phyloP scores from a whole-genome alignment of 2,888 invertebrate genomes.

The Electrophaes corylata region DNA sequence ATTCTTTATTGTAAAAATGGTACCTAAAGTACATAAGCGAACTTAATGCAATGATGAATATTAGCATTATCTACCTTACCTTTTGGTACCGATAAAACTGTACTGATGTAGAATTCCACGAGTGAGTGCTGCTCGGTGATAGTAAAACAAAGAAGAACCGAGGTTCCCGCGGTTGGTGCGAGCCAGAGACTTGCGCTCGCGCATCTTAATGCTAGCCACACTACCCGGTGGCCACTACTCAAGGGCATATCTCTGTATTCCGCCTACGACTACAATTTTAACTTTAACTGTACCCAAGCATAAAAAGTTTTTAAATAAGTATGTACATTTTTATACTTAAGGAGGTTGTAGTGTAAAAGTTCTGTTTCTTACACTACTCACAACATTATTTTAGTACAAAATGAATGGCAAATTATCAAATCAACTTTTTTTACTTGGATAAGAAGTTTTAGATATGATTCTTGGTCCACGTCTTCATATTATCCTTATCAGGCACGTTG shows the following conservation, averaged over 20 bases:
- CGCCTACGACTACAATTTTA: conserved; percentile 11
- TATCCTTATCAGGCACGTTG: conserved; percentile 61
- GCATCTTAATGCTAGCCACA: conserved; percentile 69
- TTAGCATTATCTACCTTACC: no score
- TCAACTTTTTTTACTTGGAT: conserved; percentile 24
- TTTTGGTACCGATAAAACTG: no score
- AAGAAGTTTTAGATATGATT: conserved; percentile 31
- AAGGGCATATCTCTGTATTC: conserved; percentile 56
- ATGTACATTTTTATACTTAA: no score
- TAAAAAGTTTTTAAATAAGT: neutral
- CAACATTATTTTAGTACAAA: neutral
- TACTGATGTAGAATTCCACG: no score
- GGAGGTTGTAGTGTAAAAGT: no score
- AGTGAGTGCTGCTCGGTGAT: conserved; percentile 33
- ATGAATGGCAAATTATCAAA: neutral
- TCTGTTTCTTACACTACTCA: neutral
- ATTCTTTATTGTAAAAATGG: no score
- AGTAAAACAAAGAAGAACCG: conserved; percentile 64
- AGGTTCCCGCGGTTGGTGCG: conserved; percentile 43
- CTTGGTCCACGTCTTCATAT: conserved; percentile 41
- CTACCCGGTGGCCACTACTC: conserved; percentile 53
- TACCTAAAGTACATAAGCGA: no score
- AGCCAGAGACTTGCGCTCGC: conserved; percentile 50
- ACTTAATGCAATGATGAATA: no score
- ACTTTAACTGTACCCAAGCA: conserved; percentile 25